phyloP scores from a whole-genome alignment of 2,797 vertebrate species.

The Delichon dasypus region DNA sequence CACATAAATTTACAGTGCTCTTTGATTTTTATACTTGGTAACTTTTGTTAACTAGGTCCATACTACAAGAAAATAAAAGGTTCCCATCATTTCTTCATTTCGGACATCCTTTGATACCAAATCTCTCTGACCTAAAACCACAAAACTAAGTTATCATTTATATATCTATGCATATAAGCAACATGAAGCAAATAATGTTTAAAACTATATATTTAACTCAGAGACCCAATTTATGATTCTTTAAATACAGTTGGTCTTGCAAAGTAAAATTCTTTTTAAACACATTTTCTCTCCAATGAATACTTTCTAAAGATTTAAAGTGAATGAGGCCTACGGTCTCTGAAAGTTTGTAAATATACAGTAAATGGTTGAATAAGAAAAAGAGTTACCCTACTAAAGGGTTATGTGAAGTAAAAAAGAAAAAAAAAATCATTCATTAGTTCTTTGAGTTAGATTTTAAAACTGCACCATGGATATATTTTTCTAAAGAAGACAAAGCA shows the following conservation, averaged over 20 bases:
- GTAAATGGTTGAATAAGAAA: background rate
- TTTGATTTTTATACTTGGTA: background rate
- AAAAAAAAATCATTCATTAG: background rate
- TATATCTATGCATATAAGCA: background rate
- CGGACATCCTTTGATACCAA: background rate
- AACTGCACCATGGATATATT: background rate
- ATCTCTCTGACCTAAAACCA: background rate
- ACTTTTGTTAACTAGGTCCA: background rate
- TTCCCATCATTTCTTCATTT: background rate
- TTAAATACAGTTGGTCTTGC: background rate
- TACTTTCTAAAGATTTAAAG: background rate
- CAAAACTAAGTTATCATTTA: background rate
- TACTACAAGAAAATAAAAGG: background rate
- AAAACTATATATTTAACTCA: background rate
- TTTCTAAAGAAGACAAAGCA: background rate
- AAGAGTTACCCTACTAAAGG: background rate
- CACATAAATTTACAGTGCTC: background rate
- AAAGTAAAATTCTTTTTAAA: background rate
- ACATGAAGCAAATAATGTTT: background rate
- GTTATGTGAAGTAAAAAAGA: fast-evolving
- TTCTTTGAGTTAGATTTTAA: background rate
- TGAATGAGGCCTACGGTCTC: background rate
- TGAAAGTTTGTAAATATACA: background rate
- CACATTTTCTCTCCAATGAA: background rate
- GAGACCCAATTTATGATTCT: background rate